Evolutionary conservation across 2,113 vertebrate species (phyloP), one percentile per base, ranked within the genome.

Genomic region (Heterochromis multidens): DNA sequence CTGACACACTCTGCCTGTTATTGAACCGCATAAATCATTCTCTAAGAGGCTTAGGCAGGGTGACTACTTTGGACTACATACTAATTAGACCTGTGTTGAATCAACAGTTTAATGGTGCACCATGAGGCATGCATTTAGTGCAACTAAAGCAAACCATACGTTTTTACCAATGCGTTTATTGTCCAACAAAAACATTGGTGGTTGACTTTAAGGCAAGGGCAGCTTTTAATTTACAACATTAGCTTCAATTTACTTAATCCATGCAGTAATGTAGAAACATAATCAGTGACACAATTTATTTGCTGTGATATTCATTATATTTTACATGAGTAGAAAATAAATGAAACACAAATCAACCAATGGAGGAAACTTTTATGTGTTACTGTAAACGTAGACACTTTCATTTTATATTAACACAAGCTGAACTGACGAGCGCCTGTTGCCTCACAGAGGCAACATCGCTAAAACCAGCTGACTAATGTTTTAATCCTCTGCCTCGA

Each of bases 371-470:
- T 83, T n/a, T n/a, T 74, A 23, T 52, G 46, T 33, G 25, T 61
- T 40, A 27, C 19, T 77, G 31, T 81, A 77, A 85, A 84, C 63
- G 33, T 77, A 59, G 52, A 79, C 74, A 79, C 74, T 76, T 87
- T 58, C n/a, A 76, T 79, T 35, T 43, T 31, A 61, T 84, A 14
- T 27, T 46, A 56, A 74, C 31, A 86, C 70, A 23, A 82, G 33
- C 54, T 81, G 81, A 40, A 77, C 81, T 77, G 83, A 80, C 84
- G 25, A 54, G 83, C 56, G 60, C 54, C 21, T 79, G 87, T 43
- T 87, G 31, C 92, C 92, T 95, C 94, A 95, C 88, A 89, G 92
- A 95, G 94, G 91, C 84, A 72, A 82, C 94, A 74, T 67, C 54
- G 40, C 90, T 52, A 70, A 70, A 33, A 67, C 60, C 88, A 90